phyloP scores from a whole-genome alignment of 2,113 vertebrate genomes.

The Larimichthys polyactis region DNA sequence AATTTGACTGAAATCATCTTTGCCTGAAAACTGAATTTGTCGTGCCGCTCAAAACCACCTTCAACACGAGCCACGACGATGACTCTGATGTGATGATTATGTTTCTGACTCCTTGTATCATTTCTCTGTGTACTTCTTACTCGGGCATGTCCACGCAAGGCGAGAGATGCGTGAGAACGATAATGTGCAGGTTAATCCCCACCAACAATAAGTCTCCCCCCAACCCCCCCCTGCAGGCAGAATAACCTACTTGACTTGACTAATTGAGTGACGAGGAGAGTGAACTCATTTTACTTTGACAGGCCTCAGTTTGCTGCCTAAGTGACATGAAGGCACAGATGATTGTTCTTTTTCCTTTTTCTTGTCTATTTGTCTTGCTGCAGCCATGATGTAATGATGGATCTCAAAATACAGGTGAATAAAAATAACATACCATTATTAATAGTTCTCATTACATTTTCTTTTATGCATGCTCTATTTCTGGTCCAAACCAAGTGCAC shows the following conservation, averaged over 20 bases:
- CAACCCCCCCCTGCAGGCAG: slow-evolving; percentile 14
- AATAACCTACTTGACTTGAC: slow-evolving; percentile 43
- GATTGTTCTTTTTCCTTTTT: slow-evolving; percentile 25
- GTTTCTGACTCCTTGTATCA: neutral
- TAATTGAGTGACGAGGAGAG: slow-evolving; percentile 43
- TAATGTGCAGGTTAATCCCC: slow-evolving; percentile 64
- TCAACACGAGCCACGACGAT: neutral
- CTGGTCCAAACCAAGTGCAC: neutral
- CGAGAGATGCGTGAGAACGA: slow-evolving; percentile 54
- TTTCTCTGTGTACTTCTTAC: slow-evolving; percentile 9
- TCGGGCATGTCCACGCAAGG: slow-evolving; percentile 56
- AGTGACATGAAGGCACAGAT: neutral
- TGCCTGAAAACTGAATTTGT: neutral
- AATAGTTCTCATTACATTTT: neutral
- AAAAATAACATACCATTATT: neutral
- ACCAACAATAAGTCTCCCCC: slow-evolving; percentile 21
- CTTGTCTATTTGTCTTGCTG: slow-evolving; percentile 32
- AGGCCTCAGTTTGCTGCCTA: slow-evolving; percentile 40
- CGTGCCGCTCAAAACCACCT: neutral
- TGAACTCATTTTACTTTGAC: slow-evolving; percentile 6
- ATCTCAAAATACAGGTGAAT: slow-evolving; percentile 44
- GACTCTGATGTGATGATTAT: neutral
- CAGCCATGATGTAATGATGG: slow-evolving; percentile 34
- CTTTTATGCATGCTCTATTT: neutral
- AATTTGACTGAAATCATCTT: neutral